A percentile compares a stretch with the other conserved stretches of the same genome.
These are phyloP conservation scores for Lepus americanus DNA, from an alignment of 2,113 vertebrate species.

Conservation along the genomic window DNA sequence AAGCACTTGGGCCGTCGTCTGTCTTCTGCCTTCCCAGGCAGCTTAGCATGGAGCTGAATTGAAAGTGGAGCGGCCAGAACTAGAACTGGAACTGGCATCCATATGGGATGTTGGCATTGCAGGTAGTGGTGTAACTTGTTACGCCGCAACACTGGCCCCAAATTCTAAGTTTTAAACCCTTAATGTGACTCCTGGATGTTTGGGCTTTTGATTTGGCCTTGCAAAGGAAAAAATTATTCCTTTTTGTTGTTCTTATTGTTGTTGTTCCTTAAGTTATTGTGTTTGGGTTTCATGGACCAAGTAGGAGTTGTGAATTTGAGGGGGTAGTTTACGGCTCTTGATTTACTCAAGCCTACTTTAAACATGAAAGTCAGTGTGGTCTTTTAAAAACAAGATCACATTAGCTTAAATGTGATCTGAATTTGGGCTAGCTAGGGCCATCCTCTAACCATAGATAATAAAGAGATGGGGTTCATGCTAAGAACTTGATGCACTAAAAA, in stretches of 20 bases:
- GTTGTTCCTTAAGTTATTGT: background rate
- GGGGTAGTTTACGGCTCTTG: conserved; percentile 38
- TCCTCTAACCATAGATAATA: background rate
- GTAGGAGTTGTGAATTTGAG: background rate
- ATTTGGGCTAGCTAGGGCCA: background rate
- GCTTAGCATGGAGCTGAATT: too few species aligned
- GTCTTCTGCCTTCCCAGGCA: too few species aligned
- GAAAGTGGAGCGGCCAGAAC: too few species aligned
- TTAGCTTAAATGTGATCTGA: conserved; percentile 23
- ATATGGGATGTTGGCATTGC: too few species aligned
- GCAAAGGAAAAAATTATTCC: background rate
- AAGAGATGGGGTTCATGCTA: conserved; percentile 34
- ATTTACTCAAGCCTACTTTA: conserved; percentile 24
- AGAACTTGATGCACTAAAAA: conserved; percentile 12
- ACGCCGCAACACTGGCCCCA: too few species aligned
- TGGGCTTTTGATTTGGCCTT: conserved; percentile 49
- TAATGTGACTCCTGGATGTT: background rate
- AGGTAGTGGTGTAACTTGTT: too few species aligned
- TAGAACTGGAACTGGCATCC: too few species aligned
- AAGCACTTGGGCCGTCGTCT: too few species aligned
- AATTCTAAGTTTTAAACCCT: conserved; percentile 13
- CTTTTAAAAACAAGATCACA: conserved; percentile 42
- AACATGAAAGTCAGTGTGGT: conserved; percentile 2
- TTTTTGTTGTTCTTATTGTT: background rate
- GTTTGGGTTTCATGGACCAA: conserved; percentile 23